Percentiles rank a stretch among this genome's conserved stretches.
Evolutionary conservation across 37 sponge, comb jelly and placozoan species (phyloP).

Genomic region (Chondrilla cf. caribensis): DNA sequence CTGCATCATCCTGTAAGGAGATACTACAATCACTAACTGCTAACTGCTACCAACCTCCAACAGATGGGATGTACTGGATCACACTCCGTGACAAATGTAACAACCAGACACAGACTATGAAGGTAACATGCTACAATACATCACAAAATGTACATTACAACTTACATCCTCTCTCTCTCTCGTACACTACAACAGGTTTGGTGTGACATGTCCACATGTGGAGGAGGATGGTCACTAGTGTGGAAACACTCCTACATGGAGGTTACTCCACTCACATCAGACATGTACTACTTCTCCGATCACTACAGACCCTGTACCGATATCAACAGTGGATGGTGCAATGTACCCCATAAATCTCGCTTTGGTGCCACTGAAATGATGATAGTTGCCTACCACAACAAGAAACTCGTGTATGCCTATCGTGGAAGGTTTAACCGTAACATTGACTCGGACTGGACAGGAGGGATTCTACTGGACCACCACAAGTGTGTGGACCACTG

Average conservation of each 20-base stretch:
- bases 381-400: constrained; percentile 34
- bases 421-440: constrained; percentile 17
- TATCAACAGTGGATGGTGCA: constrained; percentile 16
- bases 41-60: no score
- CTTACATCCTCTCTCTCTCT: no score
- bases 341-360: neutral
- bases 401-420: constrained; percentile 19
- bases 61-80: no score
- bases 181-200: neutral
- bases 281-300: neutral
- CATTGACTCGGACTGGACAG: constrained; percentile 29
- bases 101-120: no score
- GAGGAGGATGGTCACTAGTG: constrained; percentile 10
- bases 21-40: no score
- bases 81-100: no score
- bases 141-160: no score
- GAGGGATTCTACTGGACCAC: neutral
- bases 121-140: no score
- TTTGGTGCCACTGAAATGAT: constrained; percentile 21
- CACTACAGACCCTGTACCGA: neutral
- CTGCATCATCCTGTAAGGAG: no score
- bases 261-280: neutral
- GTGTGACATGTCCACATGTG: constrained; percentile 9
- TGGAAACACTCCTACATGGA: constrained; percentile 15
- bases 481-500: constrained; percentile 23